Evolutionary conservation across 2,113 vertebrate genomes (phyloP).

Genomic region (Ciconia stormi): DNA sequence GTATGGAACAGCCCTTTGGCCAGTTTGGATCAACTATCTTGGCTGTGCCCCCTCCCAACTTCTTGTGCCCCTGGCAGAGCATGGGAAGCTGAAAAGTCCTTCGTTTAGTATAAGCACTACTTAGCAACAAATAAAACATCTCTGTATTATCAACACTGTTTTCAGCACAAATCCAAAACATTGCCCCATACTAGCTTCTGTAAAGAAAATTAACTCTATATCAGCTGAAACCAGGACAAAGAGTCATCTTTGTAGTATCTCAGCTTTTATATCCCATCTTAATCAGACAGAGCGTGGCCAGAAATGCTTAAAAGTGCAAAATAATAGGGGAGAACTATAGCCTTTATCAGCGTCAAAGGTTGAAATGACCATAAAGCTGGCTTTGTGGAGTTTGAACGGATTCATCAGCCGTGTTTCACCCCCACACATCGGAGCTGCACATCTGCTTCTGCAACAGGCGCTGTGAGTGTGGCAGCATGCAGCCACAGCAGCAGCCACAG

Average conservation of each 20-base stretch:
- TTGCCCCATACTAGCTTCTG: too few species aligned
- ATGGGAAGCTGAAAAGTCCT: too few species aligned
- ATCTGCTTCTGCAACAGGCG: background rate
- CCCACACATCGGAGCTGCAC: background rate
- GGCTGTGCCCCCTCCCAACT: too few species aligned
- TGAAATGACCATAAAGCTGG: background rate
- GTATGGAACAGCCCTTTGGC: too few species aligned
- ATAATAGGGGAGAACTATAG: background rate
- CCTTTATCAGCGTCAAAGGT: background rate
- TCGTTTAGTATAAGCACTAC: too few species aligned
- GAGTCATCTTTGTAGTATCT: background rate
- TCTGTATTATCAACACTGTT: too few species aligned
- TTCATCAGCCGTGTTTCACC: background rate
- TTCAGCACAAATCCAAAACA: too few species aligned
- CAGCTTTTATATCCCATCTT: background rate
- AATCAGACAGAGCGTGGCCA: background rate
- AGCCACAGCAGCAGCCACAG: background rate
- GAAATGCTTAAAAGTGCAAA: background rate
- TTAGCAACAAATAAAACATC: too few species aligned
- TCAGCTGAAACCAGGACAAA: too few species aligned
- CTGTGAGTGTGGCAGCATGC: fast-evolving
- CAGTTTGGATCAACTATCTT: too few species aligned
- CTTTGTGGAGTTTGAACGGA: background rate
- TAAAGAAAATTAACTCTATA: too few species aligned
- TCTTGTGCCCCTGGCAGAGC: too few species aligned